Evolutionary conservation across 2,113 vertebrate genomes (phyloP), one percentile per base, ranked within the genome.

Genomic region (Hyperoodon ampullatus): DNA sequence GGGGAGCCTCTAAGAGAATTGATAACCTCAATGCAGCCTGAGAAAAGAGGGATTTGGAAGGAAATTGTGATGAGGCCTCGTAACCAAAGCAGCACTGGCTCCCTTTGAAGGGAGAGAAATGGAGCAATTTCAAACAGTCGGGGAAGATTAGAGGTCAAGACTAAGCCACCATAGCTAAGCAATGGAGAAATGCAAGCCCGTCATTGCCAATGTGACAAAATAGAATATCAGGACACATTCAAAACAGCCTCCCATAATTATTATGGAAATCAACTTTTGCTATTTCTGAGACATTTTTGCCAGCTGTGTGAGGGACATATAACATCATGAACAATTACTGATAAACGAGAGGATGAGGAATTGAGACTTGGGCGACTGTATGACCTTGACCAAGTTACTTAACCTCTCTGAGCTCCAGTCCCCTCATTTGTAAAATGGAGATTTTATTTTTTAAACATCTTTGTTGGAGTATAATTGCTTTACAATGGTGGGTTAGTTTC

Each of bases 121-220:
- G 58, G 97, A 98, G 92, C 53, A 15, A 90, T 98, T 98, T 98
- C 94, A 96, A 95, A 90, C 60, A 78, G 71, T 94, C 30, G 8
- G 4, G 11, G 8, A 93, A 97, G 90, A 92, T 85, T 42, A 95
- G 80, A 88, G 96, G 83, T 95, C 95, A 97, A 35, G 0, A 7
- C 90, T 95, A 97, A 98, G 96, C 98, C 97, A 86, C 94, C 23
- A 1, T 23, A 61, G 95, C 97, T 98, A 98, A 97, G 2, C 71
- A 19, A 92, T 92, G 75, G 72, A 96, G 93, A 96, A 61, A 97
- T 97, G 15, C 26, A 97, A 97, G 85, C 53, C 71, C 78, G 42
- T 92, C 95, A 94, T 78, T 58, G n/a, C 80, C 94, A 83, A 98
- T 98, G 96, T 95, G 88, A 97, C 97, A 97, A 94, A 91, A 90